Conservation (phyloP, 2,797 vertebrate genomes). For the Mastacembelus armatus region DNA sequence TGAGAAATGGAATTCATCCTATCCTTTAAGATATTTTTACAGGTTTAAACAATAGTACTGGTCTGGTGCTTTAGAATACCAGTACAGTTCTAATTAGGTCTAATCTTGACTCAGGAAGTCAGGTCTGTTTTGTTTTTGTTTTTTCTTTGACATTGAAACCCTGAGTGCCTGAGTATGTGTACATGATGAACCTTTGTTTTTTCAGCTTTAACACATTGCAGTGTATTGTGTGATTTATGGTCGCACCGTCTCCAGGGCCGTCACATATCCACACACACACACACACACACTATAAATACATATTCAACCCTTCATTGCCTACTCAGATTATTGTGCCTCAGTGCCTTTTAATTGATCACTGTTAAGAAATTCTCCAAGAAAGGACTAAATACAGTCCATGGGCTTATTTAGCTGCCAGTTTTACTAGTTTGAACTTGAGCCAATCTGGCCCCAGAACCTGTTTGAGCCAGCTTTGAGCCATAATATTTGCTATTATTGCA, state of each 20-base stretch:
- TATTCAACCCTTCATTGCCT: conserved; percentile 31
- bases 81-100: conserved; percentile 63
- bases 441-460: conserved; percentile 1
- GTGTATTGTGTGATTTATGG: conserved; percentile 64
- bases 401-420: conserved; percentile 28
- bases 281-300: conserved; percentile 39
- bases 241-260: conserved; percentile 48
- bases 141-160: too few relatives aligned
- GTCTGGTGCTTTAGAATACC: conserved; percentile 45
- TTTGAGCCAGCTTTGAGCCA: conserved; percentile 12
- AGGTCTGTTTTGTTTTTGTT: conserved; percentile 36
- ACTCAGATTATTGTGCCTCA: conserved; percentile 6
- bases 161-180: conserved; percentile 47
- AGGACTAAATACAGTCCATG: conserved; percentile 34
- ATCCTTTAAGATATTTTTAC: conserved; percentile 68
- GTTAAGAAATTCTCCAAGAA: conserved; percentile 5
- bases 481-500: too few relatives aligned
- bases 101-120: conserved; percentile 59
- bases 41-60: conserved; percentile 72
- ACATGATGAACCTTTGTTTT: conserved; percentile 61
- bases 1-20: conserved; percentile 60
- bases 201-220: conserved; percentile 72
- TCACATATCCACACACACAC: conserved; percentile 24
- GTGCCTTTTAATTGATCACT: conserved; percentile 27
- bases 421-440: conserved; percentile 1